Evolutionary conservation across 2,888 invertebrate genomes (phyloP).

Genomic region (Drosophila mimica): DNA sequence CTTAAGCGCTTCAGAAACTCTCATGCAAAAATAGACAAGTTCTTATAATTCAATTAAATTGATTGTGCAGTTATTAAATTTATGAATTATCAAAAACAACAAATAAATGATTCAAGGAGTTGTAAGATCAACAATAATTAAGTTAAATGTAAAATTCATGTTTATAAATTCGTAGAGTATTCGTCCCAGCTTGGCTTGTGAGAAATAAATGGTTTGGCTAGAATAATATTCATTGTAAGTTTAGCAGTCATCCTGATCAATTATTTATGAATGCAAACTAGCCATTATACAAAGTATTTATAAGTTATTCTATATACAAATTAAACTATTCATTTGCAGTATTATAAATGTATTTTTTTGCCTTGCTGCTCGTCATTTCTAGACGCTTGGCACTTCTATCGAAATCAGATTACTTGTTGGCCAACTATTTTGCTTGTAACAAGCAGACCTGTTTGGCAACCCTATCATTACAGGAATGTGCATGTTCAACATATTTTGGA

Average conservation of each 20-base stretch:
- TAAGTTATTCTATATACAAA: not conserved
- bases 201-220: too few species aligned
- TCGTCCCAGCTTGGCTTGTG: not conserved
- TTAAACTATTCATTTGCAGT: not conserved
- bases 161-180: not conserved
- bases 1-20: not conserved
- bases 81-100: not conserved
- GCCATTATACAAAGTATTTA: not conserved
- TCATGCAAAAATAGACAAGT: not conserved
- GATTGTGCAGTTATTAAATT: not conserved
- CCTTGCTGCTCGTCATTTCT: not conserved
- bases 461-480: conserved; percentile 54
- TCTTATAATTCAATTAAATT: not conserved
- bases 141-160: not conserved
- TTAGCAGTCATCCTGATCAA: not conserved
- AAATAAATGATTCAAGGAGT: not conserved
- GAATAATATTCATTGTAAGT: not conserved
- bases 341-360: not conserved
- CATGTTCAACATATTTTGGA: conserved; percentile 51
- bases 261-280: not conserved
- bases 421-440: not conserved
- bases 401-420: conserved; percentile 19
- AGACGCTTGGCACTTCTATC: not conserved
- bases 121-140: not conserved
- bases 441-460: conserved; percentile 28